Evolutionary conservation across 2,888 invertebrate species (phyloP).

Genomic region (Seira musarum): DNA sequence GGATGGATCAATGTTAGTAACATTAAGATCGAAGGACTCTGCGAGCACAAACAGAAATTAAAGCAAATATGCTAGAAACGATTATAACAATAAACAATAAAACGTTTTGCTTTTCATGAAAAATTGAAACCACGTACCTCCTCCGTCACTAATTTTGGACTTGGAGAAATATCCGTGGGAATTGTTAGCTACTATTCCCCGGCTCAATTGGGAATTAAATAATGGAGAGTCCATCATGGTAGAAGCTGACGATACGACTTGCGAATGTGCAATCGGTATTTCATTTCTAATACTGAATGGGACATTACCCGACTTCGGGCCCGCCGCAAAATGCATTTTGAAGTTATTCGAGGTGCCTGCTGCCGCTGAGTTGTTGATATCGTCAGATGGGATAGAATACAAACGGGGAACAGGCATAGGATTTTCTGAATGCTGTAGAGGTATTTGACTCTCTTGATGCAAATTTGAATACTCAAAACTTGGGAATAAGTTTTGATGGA

Average conservation of each 20-base stretch:
- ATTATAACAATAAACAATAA: slow-evolving; percentile 7
- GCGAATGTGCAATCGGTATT: neutral
- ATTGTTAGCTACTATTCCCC: too few relatives aligned
- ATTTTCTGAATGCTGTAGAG: slow-evolving; percentile 27
- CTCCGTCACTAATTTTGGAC: too few relatives aligned
- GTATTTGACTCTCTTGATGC: slow-evolving; percentile 43
- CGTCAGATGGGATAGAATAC: slow-evolving; percentile 41
- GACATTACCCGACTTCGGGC: too few relatives aligned
- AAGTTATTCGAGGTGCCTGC: slow-evolving; percentile 34
- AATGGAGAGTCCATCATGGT: neutral
- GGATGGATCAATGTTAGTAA: slow-evolving; percentile 53
- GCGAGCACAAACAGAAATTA: neutral
- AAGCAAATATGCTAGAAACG: slow-evolving; percentile 20
- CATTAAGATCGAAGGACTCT: slow-evolving; percentile 56
- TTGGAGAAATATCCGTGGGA: too few relatives aligned
- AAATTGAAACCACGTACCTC: neutral
- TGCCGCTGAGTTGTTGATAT: slow-evolving; percentile 7
- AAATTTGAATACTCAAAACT: slow-evolving; percentile 24
- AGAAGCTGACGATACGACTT: neutral
- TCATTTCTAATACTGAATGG: too few relatives aligned
- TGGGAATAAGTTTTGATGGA: slow-evolving; percentile 53
- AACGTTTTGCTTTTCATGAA: slow-evolving; percentile 35
- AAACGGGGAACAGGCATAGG: slow-evolving; percentile 8
- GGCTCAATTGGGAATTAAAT: neutral
- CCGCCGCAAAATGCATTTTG: slow-evolving; percentile 25